Percentiles rank a stretch among this genome's conserved stretches.
Evolutionary conservation across 2,797 vertebrate genomes (phyloP).

Genomic region (Chloroceryle inda): DNA sequence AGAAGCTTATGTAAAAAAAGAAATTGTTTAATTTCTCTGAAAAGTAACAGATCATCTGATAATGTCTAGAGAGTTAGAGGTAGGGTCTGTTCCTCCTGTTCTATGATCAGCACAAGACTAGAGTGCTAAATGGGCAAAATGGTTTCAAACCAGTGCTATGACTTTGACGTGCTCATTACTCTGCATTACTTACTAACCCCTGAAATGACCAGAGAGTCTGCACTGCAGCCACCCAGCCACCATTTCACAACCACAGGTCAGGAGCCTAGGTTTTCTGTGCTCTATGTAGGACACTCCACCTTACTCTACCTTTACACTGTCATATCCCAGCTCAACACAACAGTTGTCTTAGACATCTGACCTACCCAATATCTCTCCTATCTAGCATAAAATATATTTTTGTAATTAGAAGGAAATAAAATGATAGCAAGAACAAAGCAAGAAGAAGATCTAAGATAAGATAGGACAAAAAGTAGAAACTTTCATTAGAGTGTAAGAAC

Average conservation of each 20-base stretch:
- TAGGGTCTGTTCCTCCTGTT: background rate
- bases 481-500: background rate
- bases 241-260: background rate
- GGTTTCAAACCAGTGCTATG: background rate
- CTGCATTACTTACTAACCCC: background rate
- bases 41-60: background rate
- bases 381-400: background rate
- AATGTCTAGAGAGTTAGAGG: background rate
- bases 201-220: background rate
- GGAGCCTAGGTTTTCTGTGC: background rate
- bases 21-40: background rate
- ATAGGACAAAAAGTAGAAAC: background rate
- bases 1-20: background rate
- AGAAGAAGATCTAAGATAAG: background rate
- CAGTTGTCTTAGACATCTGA: background rate
- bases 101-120: rapidly evolving
- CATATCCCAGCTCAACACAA: background rate
- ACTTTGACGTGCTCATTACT: background rate
- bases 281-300: background rate
- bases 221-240: background rate
- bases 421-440: background rate
- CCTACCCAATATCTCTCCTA: background rate
- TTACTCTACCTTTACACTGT: rapidly evolving
- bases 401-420: background rate
- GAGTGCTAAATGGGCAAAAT: background rate